These are phyloP conservation scores for Tiliacea aurago DNA, from an alignment of 2,888 invertebrate genomes.

Conservation along the genomic window DNA sequence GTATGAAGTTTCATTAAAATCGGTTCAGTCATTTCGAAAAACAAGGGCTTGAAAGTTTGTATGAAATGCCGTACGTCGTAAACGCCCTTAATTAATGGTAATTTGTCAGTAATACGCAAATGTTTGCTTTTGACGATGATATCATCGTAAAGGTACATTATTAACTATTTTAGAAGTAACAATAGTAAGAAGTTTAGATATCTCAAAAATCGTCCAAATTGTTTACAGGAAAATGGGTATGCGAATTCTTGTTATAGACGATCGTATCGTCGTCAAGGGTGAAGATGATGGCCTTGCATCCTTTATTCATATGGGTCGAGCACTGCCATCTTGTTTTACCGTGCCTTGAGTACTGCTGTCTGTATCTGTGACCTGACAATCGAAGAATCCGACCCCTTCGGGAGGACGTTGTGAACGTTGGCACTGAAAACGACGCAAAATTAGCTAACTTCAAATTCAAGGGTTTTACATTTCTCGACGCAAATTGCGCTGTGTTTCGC, in stretches of 20 bases:
- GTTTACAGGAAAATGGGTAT: conserved; percentile 61
- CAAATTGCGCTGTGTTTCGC: not conserved
- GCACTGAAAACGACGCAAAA: conserved; percentile 23
- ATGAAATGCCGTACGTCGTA: no score
- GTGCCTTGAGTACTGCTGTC: conserved; percentile 64
- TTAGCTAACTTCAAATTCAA: not conserved
- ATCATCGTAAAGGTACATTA: conserved; percentile 53
- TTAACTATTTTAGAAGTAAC: not conserved
- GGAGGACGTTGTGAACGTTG: conserved; percentile 21
- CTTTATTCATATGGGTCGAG: conserved; percentile 66
- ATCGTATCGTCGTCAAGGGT: conserved; percentile 67
- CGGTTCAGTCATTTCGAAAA: no score
- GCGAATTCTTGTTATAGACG: conserved; percentile 62
- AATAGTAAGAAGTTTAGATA: not conserved
- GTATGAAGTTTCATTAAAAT: no score
- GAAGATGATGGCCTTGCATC: conserved; percentile 68
- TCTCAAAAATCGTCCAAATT: not conserved
- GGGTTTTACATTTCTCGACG: not conserved
- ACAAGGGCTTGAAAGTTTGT: no score
- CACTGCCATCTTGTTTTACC: conserved; percentile 70
- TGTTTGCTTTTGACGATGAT: conserved; percentile 62
- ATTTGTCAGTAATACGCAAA: no score
- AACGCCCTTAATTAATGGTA: no score
- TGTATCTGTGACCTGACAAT: conserved; percentile 68
- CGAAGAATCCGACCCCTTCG: conserved; percentile 28